These are phyloP conservation scores for Chrysomela aeneicollis DNA, from an alignment of 2,888 invertebrate species.

Conservation along the genomic window DNA sequence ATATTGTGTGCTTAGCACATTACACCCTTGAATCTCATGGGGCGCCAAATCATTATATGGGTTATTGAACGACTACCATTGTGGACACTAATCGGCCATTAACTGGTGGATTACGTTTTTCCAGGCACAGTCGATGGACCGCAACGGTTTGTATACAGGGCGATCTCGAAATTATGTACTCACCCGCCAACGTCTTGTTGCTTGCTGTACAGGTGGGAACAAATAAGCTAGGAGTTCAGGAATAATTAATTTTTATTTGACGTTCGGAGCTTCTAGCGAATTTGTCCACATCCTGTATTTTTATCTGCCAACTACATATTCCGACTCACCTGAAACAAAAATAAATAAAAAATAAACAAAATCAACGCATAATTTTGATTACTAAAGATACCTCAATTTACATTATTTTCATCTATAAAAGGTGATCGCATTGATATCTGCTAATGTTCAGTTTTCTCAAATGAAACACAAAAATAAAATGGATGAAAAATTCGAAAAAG, in stretches of 20 bases:
- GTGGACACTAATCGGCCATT: slow-evolving; percentile 39
- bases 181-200: no score
- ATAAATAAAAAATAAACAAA: slow-evolving; percentile 26
- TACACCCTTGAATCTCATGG: slow-evolving; percentile 27
- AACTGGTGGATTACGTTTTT: slow-evolving; percentile 35
- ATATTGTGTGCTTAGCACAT: slow-evolving; percentile 17
- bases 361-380: neutral
- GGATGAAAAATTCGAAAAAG: no score
- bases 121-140: neutral
- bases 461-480: no score
- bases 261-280: no score
- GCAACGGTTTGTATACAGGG: neutral
- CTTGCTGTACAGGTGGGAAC: no score
- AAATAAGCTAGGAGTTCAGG: no score
- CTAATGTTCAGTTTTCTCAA: no score
- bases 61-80: slow-evolving; percentile 41
- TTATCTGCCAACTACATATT: neutral
- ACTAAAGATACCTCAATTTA: no score
- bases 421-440: no score
- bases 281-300: no score
- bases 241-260: no score
- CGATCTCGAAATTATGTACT: neutral
- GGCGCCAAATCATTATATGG: slow-evolving; percentile 41
- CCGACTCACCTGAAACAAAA: slow-evolving; percentile 34
- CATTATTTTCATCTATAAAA: no score